phyloP scores from a whole-genome alignment of 2,797 vertebrate genomes.

The Adelosebastes latens region DNA sequence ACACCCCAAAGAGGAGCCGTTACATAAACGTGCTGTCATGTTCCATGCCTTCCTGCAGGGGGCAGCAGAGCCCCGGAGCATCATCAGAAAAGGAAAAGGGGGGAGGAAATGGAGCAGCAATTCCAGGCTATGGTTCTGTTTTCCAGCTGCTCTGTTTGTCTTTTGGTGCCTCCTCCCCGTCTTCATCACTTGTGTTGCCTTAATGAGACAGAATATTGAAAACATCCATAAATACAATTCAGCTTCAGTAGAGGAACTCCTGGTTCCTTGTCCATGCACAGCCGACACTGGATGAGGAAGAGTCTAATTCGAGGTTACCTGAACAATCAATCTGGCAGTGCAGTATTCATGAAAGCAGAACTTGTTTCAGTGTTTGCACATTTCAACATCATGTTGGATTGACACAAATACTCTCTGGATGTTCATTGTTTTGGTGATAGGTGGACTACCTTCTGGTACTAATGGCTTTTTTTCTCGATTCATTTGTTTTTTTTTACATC shows the following conservation, averaged over 20 bases:
- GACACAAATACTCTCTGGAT: not conserved
- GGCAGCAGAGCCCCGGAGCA: conserved; percentile 24
- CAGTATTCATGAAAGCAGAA: not conserved
- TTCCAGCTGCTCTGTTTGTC: not conserved
- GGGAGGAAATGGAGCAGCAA: not conserved
- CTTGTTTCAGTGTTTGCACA: conserved; percentile 1
- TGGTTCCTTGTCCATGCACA: not conserved
- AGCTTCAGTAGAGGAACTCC: not conserved
- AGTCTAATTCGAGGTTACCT: not conserved
- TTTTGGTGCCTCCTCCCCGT: not conserved
- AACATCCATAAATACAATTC: not conserved
- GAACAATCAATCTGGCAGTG: not conserved
- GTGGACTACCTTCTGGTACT: conserved; percentile 13
- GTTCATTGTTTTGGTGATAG: not conserved
- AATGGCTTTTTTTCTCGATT: not conserved
- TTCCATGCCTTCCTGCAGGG: conserved; percentile 12
- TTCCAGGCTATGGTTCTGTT: not conserved
- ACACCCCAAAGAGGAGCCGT: not conserved
- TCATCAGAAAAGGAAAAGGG: not conserved
- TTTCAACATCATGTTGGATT: not conserved
- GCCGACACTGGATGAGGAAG: not conserved
- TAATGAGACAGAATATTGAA: not conserved
- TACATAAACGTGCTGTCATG: not conserved
- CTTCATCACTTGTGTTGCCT: not conserved
- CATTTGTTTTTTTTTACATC: not conserved